Base-by-base conservation (phyloP, 2,113 vertebrate genomes). In the Sterrhoptilus dennistouni region DNA sequence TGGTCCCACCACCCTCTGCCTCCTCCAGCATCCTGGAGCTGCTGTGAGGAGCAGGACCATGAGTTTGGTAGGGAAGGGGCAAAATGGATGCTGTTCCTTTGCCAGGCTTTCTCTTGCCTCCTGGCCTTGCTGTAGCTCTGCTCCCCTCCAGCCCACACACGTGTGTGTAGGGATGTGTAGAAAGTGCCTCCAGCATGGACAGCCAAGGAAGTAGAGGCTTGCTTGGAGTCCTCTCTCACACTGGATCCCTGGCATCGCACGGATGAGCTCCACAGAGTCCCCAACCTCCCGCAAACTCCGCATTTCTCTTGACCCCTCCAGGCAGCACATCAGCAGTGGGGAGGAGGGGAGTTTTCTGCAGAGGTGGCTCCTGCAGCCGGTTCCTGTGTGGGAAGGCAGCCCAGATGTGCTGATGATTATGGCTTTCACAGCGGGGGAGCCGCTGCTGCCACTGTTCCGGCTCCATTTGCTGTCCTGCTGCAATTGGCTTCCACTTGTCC, bases 391-490 rank as follows among this genome's bases (percentile, higher is more conserved):
- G 52, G 94, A 87, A 65, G 65, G 87, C 45, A 40, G 90, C 94
- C 40, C 85, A 71, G 89, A 83, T 88, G 86, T 88, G 93, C 75
- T 27, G 35, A 7, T 3, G 28, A 19, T 83, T 69, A 90, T 87
- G 94, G 86, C 70, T 90, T 90, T 95, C 24, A 3, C 50, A 4
- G 79, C 33, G 7, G 59, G 87, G 45, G 28, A 83, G 66, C 70
- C 22, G 68, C 93, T 83, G 93, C 95, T 89, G 94, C 17, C n/a
- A 2, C 70, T 72, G 93, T 56, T 88, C 81, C 3, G 49, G 74
- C 89, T 96, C 76, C 80, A 35, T 86, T 96, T 87, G 91, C 93
- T 52, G 75, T 91, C 96, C 96, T 95, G 94, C 95, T 92, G 94
- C 93, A 92, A 80, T 49, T 40, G n/a, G 8, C 95, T 90, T 33